These are phyloP conservation scores for Dipodomys stephensi DNA, from an alignment of 2,113 vertebrate genomes.

Conservation along the genomic window DNA sequence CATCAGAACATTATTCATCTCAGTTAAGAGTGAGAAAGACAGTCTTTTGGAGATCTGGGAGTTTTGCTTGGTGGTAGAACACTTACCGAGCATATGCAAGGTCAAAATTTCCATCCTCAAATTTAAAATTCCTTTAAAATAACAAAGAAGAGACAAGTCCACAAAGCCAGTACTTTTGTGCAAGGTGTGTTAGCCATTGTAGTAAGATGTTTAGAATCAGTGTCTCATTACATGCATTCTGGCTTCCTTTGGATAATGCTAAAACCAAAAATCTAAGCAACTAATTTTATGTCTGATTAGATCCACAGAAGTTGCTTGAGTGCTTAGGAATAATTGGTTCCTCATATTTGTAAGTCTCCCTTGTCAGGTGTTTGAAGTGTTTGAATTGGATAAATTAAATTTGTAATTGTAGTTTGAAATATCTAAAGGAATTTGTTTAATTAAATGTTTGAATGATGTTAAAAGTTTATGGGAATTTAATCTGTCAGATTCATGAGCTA, in stretches of 20 bases:
- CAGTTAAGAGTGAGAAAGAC: not conserved
- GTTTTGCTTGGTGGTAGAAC: not conserved
- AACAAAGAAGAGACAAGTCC: slow-evolving; percentile 38
- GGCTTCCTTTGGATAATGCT: not conserved
- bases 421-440: slow-evolving; percentile 76
- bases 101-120: not conserved
- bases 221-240: slow-evolving; percentile 40
- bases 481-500: slow-evolving; percentile 72
- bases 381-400: slow-evolving; percentile 75
- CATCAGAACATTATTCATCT: not conserved
- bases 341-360: slow-evolving; percentile 64
- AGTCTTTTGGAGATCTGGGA: not conserved
- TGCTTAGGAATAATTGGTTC: slow-evolving; percentile 64
- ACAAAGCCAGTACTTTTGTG: not conserved
- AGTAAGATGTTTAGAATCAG: slow-evolving; percentile 18
- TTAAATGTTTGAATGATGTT: slow-evolving; percentile 76
- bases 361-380: slow-evolving; percentile 77
- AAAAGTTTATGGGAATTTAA: slow-evolving; percentile 77
- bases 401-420: slow-evolving; percentile 76
- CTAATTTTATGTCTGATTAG: slow-evolving; percentile 66
- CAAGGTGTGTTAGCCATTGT: not conserved
- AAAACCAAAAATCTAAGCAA: slow-evolving; percentile 50
- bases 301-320: slow-evolving; percentile 66
- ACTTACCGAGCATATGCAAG: too few species aligned
- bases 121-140: not conserved